phyloP scores from a whole-genome alignment of 2,888 invertebrate genomes.

The Acanthosepion pharaonis region DNA sequence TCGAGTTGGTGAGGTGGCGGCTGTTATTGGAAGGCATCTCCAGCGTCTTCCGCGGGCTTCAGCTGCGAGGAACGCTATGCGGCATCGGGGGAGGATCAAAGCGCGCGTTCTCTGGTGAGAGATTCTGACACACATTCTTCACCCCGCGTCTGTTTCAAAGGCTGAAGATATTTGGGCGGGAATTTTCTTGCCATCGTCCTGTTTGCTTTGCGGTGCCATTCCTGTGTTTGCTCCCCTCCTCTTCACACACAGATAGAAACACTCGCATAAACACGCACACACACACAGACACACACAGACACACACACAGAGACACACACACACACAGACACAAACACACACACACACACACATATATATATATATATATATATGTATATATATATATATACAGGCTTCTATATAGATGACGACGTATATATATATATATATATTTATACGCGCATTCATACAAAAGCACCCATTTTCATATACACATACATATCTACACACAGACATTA shows the following conservation, averaged over 20 bases:
- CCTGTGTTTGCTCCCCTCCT: neutral
- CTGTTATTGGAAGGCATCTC: neutral
- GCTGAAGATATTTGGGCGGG: neutral
- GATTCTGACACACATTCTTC: neutral
- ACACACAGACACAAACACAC: too few species aligned
- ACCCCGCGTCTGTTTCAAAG: constrained; percentile 9
- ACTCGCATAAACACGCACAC: neutral
- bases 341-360: too few species aligned
- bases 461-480: neutral
- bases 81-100: neutral
- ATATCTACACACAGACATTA: neutral
- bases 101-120: neutral
- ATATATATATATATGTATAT: too few species aligned
- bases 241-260: neutral
- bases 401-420: too few species aligned
- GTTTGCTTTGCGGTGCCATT: neutral
- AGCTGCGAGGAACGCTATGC: neutral
- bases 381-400: too few species aligned
- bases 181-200: neutral
- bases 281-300: neutral
- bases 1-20: neutral
- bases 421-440: too few species aligned
- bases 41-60: neutral
- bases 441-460: neutral
- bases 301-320: neutral